Percentiles rank a stretch among this genome's conserved stretches.
These are phyloP conservation scores for Camponotus fellah DNA, from an alignment of 2,888 invertebrate species.

Conservation along the genomic window DNA sequence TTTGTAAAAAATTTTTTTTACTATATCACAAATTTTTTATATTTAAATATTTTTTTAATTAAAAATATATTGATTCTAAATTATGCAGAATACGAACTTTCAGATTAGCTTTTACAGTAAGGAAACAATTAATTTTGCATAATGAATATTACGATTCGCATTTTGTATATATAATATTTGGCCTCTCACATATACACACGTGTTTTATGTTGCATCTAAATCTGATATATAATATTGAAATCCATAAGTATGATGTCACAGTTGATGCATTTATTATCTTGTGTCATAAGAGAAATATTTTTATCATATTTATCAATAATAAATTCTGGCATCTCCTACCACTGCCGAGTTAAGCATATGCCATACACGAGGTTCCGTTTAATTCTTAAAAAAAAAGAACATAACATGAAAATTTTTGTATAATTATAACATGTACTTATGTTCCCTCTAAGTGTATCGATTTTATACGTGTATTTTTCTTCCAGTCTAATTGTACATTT, in stretches of 20 bases:
- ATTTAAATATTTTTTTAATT: not conserved
- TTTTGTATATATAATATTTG: slow-evolving; percentile 19
- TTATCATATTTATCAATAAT: not conserved
- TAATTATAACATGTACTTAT: slow-evolving; percentile 64
- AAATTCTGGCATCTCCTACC: slow-evolving; percentile 25
- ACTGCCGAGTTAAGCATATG: slow-evolving; percentile 40
- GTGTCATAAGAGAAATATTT: not conserved
- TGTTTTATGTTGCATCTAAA: not conserved
- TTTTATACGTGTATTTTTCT: slow-evolving; percentile 70
- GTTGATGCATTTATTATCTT: slow-evolving; percentile 19
- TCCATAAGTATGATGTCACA: not conserved
- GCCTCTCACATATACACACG: not conserved
- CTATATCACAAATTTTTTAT: not conserved
- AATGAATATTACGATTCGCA: slow-evolving; percentile 16
- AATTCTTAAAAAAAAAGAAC: slow-evolving; percentile 47
- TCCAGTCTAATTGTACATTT: slow-evolving; percentile 68
- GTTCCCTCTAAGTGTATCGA: slow-evolving; percentile 65
- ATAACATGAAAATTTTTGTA: slow-evolving; percentile 58
- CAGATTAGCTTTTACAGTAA: not conserved
- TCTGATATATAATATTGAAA: not conserved
- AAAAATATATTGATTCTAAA: not conserved
- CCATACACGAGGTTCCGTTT: slow-evolving; percentile 47
- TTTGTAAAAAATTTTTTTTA: slow-evolving; percentile 2
- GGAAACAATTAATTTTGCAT: not conserved
- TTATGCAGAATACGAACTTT: not conserved